These are phyloP conservation scores for Actinemys pallida DNA, from an alignment of 2,113 vertebrate species.

Conservation along the genomic window DNA sequence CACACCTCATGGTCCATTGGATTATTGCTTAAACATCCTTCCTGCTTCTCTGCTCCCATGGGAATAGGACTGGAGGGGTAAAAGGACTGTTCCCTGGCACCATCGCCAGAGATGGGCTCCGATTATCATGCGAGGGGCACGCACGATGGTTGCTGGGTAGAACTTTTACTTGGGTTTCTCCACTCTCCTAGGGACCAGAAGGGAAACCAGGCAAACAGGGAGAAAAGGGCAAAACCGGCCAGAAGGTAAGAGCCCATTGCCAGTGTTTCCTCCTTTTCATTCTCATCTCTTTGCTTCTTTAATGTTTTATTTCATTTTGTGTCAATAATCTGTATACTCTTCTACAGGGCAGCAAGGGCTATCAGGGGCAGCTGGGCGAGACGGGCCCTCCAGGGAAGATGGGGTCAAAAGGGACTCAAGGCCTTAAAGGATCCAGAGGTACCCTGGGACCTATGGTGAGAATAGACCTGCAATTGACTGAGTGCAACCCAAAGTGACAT, in stretches of 20 bases:
- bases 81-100: neutral
- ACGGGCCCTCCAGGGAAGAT: conserved; percentile 89
- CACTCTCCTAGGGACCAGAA: conserved; percentile 88
- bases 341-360: conserved; percentile 93
- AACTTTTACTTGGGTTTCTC: neutral
- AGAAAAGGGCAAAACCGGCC: conserved; percentile 90
- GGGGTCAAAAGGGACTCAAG: conserved; percentile 88
- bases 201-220: conserved; percentile 95
- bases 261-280: accelerated
- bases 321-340: neutral
- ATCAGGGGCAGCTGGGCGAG: conserved; percentile 93
- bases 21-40: neutral
- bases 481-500: neutral
- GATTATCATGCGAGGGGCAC: too few species aligned
- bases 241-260: conserved; percentile 83
- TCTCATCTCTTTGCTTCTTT: neutral
- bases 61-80: neutral
- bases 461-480: conserved; percentile 35
- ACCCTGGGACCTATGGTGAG: conserved; percentile 95
- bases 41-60: neutral
- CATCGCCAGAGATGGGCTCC: neutral
- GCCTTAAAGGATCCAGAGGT: conserved; percentile 96
- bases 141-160: neutral
- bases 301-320: neutral
- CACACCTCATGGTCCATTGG: neutral